Evolutionary conservation across 2,888 invertebrate species (phyloP).

Genomic region (Spodoptera exigua): DNA sequence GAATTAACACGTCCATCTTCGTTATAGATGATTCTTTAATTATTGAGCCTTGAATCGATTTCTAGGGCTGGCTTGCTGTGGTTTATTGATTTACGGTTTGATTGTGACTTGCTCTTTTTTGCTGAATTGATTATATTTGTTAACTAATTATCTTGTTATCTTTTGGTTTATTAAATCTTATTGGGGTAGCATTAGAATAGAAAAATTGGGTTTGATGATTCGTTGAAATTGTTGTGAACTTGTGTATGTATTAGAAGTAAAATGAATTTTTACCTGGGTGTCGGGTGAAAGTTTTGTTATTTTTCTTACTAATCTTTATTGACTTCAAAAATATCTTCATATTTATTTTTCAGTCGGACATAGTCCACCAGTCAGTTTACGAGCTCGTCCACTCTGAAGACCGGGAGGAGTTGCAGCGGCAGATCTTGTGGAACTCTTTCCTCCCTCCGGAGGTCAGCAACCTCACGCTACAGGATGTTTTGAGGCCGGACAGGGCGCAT

Average conservation of each 20-base stretch:
- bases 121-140: conserved; percentile 63
- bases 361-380: conserved; percentile 99
- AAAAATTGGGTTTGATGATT: not conserved
- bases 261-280: not conserved
- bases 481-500: conserved; percentile 96
- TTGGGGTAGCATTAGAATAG: conserved; percentile 5
- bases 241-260: not conserved
- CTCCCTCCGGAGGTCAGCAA: conserved; percentile 94
- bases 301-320: not conserved
- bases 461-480: conserved; percentile 94
- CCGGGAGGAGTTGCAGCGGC: conserved; percentile 98
- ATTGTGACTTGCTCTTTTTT: conserved; percentile 83
- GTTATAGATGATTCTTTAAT: conserved; percentile 87
- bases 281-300: not conserved
- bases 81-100: conserved; percentile 85
- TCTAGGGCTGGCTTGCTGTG: conserved; percentile 79
- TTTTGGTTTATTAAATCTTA: conserved; percentile 41
- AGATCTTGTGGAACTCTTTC: conserved; percentile 98
- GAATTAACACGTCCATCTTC: conserved; percentile 86
- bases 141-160: conserved; percentile 74
- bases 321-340: conserved; percentile 2
- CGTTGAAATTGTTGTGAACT: not conserved
- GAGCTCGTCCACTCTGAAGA: conserved; percentile 99
- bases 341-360: conserved; percentile 95
- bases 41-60: conserved; percentile 83